Evolutionary conservation across 2,797 vertebrate genomes (phyloP).

Genomic region (Carduelis carduelis): DNA sequence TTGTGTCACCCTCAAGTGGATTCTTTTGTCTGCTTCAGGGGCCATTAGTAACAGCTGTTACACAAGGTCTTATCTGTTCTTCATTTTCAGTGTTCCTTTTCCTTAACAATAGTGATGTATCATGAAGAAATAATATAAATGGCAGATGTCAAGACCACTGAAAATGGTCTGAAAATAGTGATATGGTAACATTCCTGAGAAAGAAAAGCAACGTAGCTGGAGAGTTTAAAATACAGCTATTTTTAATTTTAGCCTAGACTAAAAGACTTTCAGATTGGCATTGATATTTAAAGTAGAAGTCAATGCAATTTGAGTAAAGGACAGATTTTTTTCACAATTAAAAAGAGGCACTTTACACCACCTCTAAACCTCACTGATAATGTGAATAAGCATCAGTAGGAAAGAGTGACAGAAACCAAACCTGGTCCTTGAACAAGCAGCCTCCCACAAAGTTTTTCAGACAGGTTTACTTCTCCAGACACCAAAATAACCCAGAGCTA

Average conservation of each 20-base stretch:
- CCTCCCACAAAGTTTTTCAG: neutral
- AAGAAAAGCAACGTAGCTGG: neutral
- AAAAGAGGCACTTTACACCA: neutral
- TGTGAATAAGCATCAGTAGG: neutral
- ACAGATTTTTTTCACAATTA: neutral
- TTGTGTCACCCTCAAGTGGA: neutral
- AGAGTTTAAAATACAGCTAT: neutral
- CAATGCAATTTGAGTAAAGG: neutral
- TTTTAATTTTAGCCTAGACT: neutral
- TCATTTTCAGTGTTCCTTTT: neutral
- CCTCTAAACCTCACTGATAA: neutral
- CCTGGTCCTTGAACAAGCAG: neutral
- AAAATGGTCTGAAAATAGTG: neutral
- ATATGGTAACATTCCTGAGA: neutral
- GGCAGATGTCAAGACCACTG: neutral
- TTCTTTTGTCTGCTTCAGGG: neutral
- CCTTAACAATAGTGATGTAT: neutral
- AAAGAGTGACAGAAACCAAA: neutral
- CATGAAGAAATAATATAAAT: neutral
- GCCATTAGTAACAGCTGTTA: neutral
- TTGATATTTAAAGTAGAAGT: neutral
- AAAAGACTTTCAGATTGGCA: neutral
- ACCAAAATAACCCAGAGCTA: neutral
- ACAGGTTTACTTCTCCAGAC: neutral
- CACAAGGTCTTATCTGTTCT: neutral